phyloP scores from a whole-genome alignment of 1,140 invertebrate genomes.

The Anthonomus grandis region DNA sequence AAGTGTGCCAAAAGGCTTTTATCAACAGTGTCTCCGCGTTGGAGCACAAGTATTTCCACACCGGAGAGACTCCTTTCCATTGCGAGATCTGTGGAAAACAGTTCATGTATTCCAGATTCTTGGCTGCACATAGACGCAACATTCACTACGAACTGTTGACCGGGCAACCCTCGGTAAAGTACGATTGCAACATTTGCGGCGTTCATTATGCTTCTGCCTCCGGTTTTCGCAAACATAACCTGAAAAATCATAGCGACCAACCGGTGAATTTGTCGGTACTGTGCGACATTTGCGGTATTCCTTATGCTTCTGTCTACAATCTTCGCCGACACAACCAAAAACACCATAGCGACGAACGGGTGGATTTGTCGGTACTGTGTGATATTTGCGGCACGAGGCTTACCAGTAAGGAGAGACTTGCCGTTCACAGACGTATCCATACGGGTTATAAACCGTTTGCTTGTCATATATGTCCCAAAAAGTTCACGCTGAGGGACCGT shows the following conservation, averaged over 20 bases:
- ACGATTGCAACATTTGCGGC: slow-evolving; percentile 44
- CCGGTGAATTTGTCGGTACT: slow-evolving; percentile 48
- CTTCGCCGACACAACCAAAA: slow-evolving; percentile 40
- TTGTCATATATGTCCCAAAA: slow-evolving; percentile 64
- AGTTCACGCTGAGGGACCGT: slow-evolving; percentile 62
- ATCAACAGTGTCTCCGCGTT: slow-evolving; percentile 58
- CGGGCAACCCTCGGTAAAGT: slow-evolving; percentile 43
- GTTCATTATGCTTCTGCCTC: slow-evolving; percentile 46
- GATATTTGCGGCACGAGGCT: slow-evolving; percentile 47
- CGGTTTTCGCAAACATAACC: slow-evolving; percentile 41
- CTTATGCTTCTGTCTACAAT: slow-evolving; percentile 43
- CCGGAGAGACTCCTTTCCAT: slow-evolving; percentile 42
- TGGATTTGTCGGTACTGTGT: slow-evolving; percentile 46
- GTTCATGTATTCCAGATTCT: slow-evolving; percentile 44
- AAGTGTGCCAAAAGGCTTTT: slow-evolving; percentile 53
- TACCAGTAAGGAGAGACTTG: slow-evolving; percentile 51
- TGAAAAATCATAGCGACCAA: slow-evolving; percentile 40
- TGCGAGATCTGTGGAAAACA: slow-evolving; percentile 46
- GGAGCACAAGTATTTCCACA: slow-evolving; percentile 46
- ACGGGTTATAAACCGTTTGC: slow-evolving; percentile 70
- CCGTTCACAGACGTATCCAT: slow-evolving; percentile 68
- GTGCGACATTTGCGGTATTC: slow-evolving; percentile 64
- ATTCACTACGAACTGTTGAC: slow-evolving; percentile 46
- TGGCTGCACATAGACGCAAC: slow-evolving; percentile 42
- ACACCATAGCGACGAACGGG: slow-evolving; percentile 38